Evolutionary conservation across 2,113 vertebrate species (phyloP).

Genomic region (Boulengeromyrus knoepffleri): DNA sequence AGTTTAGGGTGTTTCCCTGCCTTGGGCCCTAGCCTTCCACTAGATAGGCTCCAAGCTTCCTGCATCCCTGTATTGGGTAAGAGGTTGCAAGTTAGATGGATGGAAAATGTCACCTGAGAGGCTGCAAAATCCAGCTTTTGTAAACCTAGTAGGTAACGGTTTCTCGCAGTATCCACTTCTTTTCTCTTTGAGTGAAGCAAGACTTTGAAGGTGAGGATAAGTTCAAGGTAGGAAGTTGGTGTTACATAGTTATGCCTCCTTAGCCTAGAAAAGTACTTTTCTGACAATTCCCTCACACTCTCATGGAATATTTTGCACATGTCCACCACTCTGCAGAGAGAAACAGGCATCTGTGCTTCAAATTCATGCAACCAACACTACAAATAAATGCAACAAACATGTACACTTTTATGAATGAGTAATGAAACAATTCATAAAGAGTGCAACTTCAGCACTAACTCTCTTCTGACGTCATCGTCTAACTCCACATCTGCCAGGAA

Average conservation of each 20-base stretch:
- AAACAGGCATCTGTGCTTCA: not conserved
- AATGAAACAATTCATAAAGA: not conserved
- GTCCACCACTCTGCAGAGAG: conserved; percentile 69
- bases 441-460: conserved; percentile 55
- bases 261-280: conserved; percentile 64
- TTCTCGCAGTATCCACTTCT: conserved; percentile 70
- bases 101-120: conserved; percentile 62
- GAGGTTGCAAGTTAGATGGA: not conserved
- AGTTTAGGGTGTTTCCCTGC: not conserved
- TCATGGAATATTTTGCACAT: conserved; percentile 89
- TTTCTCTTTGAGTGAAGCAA: conserved; percentile 72
- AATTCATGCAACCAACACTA: not conserved
- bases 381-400: not conserved
- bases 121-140: conserved; percentile 83
- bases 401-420: not conserved
- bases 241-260: conserved; percentile 86
- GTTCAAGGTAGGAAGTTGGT: conserved; percentile 82
- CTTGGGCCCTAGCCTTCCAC: not conserved
- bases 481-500: conserved; percentile 85
- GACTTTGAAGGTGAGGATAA: conserved; percentile 85
- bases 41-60: not conserved
- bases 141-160: conserved; percentile 76
- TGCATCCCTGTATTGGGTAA: not conserved
- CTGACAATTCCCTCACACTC: conserved; percentile 65
- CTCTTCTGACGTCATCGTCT: conserved; percentile 59